A percentile compares a stretch with the other conserved stretches of the same genome.
phyloP scores from a whole-genome alignment of 1,140 invertebrate species.

The Lethrus apterus region DNA sequence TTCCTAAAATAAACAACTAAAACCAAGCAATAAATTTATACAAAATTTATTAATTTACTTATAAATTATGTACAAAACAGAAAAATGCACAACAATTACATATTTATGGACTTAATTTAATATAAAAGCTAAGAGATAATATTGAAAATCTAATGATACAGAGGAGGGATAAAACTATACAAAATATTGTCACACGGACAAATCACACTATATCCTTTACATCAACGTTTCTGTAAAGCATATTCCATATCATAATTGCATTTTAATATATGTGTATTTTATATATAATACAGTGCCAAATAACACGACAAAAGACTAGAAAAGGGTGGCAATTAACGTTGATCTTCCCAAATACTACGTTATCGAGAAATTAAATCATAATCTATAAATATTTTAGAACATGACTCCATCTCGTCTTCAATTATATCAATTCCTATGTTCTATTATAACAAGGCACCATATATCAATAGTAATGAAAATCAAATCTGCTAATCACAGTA shows the following conservation, averaged over 20 bases:
- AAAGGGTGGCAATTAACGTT: constrained; percentile 6
- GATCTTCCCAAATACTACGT: no score
- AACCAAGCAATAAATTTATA: constrained; percentile 9
- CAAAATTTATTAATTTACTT: constrained; percentile 15
- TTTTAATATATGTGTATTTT: not conserved
- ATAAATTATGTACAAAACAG: constrained; percentile 11
- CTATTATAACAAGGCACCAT: no score
- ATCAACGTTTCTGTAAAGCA: no score
- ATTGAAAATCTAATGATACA: constrained; percentile 2
- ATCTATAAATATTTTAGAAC: no score
- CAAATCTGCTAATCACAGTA: no score
- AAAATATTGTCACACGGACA: constrained; percentile 14
- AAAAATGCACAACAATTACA: constrained; percentile 9
- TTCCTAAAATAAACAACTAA: no score
- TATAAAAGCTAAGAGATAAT: constrained; percentile 16
- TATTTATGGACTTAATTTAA: constrained; percentile 9
- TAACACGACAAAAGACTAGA: constrained; percentile 4
- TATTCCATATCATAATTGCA: not conserved
- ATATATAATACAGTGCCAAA: constrained; percentile 1
- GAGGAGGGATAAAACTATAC: constrained; percentile 10
- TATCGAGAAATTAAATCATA: no score
- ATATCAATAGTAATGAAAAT: no score
- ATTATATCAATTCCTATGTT: no score
- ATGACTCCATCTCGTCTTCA: no score
- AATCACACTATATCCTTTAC: constrained; percentile 1